Evolutionary conservation across 2,888 invertebrate species (phyloP), one percentile per base, ranked within the genome.

Genomic region (Drosophila meridionalis): DNA sequence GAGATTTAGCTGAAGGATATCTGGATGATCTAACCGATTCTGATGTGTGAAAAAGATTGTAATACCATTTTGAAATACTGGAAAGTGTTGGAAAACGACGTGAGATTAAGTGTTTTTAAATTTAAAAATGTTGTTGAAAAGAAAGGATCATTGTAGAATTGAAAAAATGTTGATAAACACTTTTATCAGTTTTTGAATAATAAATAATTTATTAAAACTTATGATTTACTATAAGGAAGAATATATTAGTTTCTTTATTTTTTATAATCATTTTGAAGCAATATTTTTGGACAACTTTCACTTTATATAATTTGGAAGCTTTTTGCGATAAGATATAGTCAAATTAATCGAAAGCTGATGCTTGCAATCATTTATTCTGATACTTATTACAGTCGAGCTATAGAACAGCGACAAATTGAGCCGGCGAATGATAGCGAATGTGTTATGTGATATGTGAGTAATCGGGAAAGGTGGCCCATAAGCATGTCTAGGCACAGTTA

Each of bases 401-500:
- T 66, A n/a, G 42, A 61, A 48, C 61, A 71, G 20, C 34, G 42
- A 42, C 59, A 69, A 69, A 59, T 59, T 53, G 52, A 69, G 40
- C 55, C 71, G 45, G 30, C 50, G 11, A 50, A 34, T 62, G 61
- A 80, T 73, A 76, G 56, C 50, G 56, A 56, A 64, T 36, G 32
- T 61, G 34, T 20, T 52, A 34, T 52, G 50, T 32, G 32, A 65
- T 40, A 40, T 28, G 59, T 76, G 72, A 61, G 60, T 76, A 71
- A 66, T 70, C 57, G 57, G 34, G 38, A 52, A 56, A 42, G 30
- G 11, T 53, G 59, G 59, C 47, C 62, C 55, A 40, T 57, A 47
- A 53, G 62, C 61, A 78, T 84, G 66, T 45, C 69, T 59, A 20
- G 45, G 60, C 61, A 64, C 67, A 72, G 69, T 70, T 78, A 53